Evolutionary conservation across 92 coral and sea anemone genomes (phyloP), one percentile per base, ranked within the genome.

Genomic region (Umimayanthus chanpuru): DNA sequence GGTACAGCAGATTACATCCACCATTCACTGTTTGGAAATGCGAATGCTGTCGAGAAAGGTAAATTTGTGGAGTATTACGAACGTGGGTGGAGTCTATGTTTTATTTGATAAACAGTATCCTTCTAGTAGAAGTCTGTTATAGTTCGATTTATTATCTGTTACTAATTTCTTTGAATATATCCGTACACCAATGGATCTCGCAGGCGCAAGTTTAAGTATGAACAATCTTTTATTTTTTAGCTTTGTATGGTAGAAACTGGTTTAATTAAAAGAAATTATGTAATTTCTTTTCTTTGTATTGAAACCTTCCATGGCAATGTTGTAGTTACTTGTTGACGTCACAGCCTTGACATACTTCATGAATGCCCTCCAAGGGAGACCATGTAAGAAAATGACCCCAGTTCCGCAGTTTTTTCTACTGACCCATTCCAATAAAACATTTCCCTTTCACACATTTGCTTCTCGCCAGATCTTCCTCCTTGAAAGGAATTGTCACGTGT

Each of bases 381-480:
- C 1, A 47, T 53, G 18, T 32, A 32, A 32, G 2, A 0, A 32
- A 32, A 32, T 32, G 36, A 0, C 36, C 36, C 36, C 36, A 32
- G 36, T 32, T 2, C 36, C 36, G 0, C 44, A 21, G 30, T 55
- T 58, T 56, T 14, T 0, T 7, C 9, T 20, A 50, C 96, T 79
- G 67, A 93, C 99, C 99, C 98, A 96, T 95, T 72, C 64, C 68
- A 64, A 76, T 88, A 47, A 96, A 93, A 82, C 99, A 97, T 14
- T 86, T 89, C 20, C 99, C 99, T 2, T 89, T 83, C 12, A 95
- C 99, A 97, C 98, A 97, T 8, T 90, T 90, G 1, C 96, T 91
- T 18, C 92, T 90, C 0, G 67, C 76, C 87, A 95, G 81, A 72
- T 92, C 94, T 18, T 94, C 92, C 86, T 95, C 92, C 77, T 94